Evolutionary conservation across 2,888 invertebrate species (phyloP), one percentile per base, ranked within the genome.

Genomic region (Merodon equestris): DNA sequence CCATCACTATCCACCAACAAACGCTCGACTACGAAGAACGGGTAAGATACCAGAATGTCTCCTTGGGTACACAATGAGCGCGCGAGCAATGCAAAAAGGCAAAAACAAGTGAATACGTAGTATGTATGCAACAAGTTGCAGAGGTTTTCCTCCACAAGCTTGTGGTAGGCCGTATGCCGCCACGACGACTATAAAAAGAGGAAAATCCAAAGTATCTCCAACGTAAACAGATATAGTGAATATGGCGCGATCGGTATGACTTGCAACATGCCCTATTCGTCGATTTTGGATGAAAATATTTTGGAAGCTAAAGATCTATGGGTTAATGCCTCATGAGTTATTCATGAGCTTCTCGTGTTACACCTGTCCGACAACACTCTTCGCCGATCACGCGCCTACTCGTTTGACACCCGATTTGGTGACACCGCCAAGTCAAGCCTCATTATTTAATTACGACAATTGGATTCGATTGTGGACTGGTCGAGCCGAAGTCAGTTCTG

Each of bases 91-190:
- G 13, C 38, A 18, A 47, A 56, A 9, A 45, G 48, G 13, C 36
- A 36, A 53, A 47, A 61, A 50, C 40, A 34, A 9, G 1, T 14
- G 13, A 12, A n/a, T 5, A 19, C 10, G 10, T 13, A 15, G 9
- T 9, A 17, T 47, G 44, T 60, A 57, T 68, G 70, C 79, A 79
- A 74, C 68, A 64, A 74, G 74, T 64, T 74, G 68, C 27, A 51
- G 61, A 77, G 58, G 60, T 72, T 72, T 77, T 57, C 40, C 72
- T 66, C 54, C 53, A 19, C 12, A 40, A 54, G 56, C 68, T 68
- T 68, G 44, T 27, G 48, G 60, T 68, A 74, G 73, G 79, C 79
- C 73, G 68, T 74, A 74, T 79, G 79, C 54, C 79, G 74, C 68
- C 74, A 64, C 50, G 53, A 79, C 63, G 40, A 17, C 34, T 45